These are phyloP conservation scores for Calcarius lapponicus DNA, from an alignment of 2,797 vertebrate genomes.

Conservation along the genomic window DNA sequence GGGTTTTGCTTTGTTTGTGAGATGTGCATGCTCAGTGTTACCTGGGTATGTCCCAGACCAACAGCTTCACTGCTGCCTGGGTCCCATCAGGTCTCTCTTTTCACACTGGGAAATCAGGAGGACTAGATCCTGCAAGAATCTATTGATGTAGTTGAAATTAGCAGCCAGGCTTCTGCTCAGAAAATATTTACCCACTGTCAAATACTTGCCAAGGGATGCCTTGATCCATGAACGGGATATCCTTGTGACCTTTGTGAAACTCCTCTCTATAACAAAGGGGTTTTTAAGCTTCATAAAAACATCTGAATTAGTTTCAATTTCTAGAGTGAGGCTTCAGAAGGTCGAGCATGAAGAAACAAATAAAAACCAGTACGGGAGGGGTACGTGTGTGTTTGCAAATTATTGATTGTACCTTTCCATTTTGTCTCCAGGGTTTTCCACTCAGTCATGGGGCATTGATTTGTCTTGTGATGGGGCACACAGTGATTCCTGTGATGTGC, in stretches of 20 bases:
- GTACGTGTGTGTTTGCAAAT: not conserved
- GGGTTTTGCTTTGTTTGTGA: not conserved
- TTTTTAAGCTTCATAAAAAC: not conserved
- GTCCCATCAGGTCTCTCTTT: not conserved
- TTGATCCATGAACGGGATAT: not conserved
- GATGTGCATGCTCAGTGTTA: not conserved
- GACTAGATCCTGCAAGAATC: not conserved
- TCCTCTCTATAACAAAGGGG: not conserved
- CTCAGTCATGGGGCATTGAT: not conserved
- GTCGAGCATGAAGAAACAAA: not conserved
- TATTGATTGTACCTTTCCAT: not conserved
- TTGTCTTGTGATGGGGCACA: not conserved
- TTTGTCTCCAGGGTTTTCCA: not conserved
- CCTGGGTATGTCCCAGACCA: not conserved
- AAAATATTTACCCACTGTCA: not conserved
- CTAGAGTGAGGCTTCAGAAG: not conserved
- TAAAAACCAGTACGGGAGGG: not conserved
- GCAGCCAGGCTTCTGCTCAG: not conserved
- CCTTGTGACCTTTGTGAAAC: not conserved
- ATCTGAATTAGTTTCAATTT: not conserved
- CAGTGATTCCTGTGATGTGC: not conserved
- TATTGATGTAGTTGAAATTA: not conserved
- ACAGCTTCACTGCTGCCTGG: not conserved
- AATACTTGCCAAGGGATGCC: not conserved
- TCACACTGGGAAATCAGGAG: not conserved